Conservation (phyloP, 92 coral and sea anemone genomes). For the Epizoanthus scotinus region DNA sequence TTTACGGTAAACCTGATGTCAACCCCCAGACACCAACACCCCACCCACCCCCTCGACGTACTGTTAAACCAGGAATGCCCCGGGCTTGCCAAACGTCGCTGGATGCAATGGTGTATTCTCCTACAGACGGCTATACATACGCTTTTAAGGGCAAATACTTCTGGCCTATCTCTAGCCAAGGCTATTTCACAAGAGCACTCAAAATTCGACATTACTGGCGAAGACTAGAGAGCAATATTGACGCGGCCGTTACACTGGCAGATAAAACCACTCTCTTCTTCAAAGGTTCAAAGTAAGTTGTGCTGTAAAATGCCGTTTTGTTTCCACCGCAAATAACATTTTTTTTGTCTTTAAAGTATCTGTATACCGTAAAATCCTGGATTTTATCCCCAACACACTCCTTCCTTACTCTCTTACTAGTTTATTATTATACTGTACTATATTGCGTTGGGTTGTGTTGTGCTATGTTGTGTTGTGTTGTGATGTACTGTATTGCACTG, state of each 20-base stretch:
- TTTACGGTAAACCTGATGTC: constrained; percentile 68
- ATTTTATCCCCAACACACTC: too few relatives aligned
- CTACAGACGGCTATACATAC: constrained; percentile 32
- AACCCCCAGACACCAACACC: constrained; percentile 33
- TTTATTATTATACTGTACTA: too few relatives aligned
- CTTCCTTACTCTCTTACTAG: too few relatives aligned
- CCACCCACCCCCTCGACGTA: constrained; percentile 26
- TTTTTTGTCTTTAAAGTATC: too few relatives aligned
- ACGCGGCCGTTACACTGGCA: constrained; percentile 77
- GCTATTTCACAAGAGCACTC: constrained; percentile 43
- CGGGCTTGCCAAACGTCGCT: constrained; percentile 35
- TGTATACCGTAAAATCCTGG: too few relatives aligned
- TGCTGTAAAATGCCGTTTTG: not conserved
- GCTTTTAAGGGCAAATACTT: constrained; percentile 49
- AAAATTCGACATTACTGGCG: constrained; percentile 73
- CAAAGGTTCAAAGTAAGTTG: constrained; percentile 65
- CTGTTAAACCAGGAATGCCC: constrained; percentile 23
- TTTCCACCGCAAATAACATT: too few relatives aligned
- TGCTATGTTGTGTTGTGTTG: too few relatives aligned
- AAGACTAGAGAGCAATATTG: constrained; percentile 62
- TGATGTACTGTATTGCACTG: too few relatives aligned
- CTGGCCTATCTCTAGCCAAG: constrained; percentile 49
- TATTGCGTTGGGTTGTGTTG: too few relatives aligned
- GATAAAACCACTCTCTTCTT: constrained; percentile 80
- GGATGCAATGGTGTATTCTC: constrained; percentile 51